Conservation (phyloP, 2,888 invertebrate genomes). For the Psylliodes chrysocephalus region DNA sequence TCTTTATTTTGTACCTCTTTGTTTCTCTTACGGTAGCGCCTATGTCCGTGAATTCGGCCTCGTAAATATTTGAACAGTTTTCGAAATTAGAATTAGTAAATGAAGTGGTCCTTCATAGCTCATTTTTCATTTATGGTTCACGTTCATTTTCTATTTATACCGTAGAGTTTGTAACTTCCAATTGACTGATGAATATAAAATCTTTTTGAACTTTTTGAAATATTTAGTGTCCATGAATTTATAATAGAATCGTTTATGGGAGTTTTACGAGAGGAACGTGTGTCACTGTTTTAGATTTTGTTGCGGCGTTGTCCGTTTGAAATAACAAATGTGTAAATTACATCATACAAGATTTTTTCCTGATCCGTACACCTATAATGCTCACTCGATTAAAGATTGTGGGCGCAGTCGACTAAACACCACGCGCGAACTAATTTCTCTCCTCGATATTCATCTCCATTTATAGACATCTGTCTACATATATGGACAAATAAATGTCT, state of each 20-base stretch:
- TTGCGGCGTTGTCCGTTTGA: too few relatives aligned
- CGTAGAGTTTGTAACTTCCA: neutral
- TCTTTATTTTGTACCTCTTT: too few relatives aligned
- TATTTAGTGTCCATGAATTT: neutral
- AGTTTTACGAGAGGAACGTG: too few relatives aligned
- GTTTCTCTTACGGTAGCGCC: too few relatives aligned
- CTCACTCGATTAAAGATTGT: neutral
- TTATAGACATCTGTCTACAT: neutral
- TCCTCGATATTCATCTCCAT: neutral
- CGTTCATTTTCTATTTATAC: neutral
- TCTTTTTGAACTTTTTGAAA: neutral
- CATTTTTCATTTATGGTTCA: constrained; percentile 1
- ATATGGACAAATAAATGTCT: neutral
- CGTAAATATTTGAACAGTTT: constrained; percentile 7
- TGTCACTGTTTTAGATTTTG: too few relatives aligned
- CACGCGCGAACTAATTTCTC: neutral
- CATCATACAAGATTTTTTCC: neutral
- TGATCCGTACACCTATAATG: neutral
- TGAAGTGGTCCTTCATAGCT: neutral
- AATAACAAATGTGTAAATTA: too few relatives aligned
- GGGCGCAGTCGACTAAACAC: neutral
- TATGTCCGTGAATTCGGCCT: neutral
- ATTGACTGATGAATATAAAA: neutral
- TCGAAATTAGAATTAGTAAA: constrained; percentile 3
- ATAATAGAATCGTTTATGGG: neutral